Base-by-base conservation (phyloP, 2,797 vertebrate genomes). In the Muraenolepis orangiensis region DNA sequence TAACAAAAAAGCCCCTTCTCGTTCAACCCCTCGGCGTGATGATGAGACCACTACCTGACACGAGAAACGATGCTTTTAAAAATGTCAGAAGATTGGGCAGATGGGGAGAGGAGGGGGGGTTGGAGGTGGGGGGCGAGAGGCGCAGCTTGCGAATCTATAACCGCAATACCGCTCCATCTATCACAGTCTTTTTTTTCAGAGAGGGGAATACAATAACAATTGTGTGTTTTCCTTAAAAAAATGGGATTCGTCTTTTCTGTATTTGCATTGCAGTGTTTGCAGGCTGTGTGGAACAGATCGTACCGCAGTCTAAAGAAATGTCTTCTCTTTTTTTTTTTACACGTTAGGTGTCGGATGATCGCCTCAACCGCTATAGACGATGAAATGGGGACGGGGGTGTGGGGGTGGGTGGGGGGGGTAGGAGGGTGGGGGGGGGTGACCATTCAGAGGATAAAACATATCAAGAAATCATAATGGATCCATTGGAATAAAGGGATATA, bases 91-190 rank as follows among this genome's bases (percentile, higher is more conserved):
- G 85, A 91, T 90, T 82, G 90, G 78, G 73, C 78, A 46, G 72
- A 80, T 78, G 76, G 77, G 79, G 69, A 30, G 61, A 34, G 80
- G 72, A 81, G 89, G 78, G 73, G 78, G 42, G 72, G 80, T 76
- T 75, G 77, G 80, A n/a, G 69, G 31, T 46, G 79, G 80, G 72
- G 81, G 26, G 0, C 70, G 72, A 75, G 86, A 84, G 85, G 85
- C 86, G 87, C 91, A 90, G 87, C 82, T 88, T 82, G 86, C 80
- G 84, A 86, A 88, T 86, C 87, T 89, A 84, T 81, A 89, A 88
- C 88, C 86, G 87, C 90, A 89, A 87, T 89, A 90, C 88, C 86
- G 84, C 80, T 90, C 85, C 78, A 81, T 85, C 86, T 78, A 81
- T 85, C 86, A 85, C 82, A 87, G 81, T 74, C 78, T 82, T 81